Evolutionary conservation across 30 jellyfish, hydroid and myxozoan species (phyloP).

Genomic region (Turritopsis dohrnii): DNA sequence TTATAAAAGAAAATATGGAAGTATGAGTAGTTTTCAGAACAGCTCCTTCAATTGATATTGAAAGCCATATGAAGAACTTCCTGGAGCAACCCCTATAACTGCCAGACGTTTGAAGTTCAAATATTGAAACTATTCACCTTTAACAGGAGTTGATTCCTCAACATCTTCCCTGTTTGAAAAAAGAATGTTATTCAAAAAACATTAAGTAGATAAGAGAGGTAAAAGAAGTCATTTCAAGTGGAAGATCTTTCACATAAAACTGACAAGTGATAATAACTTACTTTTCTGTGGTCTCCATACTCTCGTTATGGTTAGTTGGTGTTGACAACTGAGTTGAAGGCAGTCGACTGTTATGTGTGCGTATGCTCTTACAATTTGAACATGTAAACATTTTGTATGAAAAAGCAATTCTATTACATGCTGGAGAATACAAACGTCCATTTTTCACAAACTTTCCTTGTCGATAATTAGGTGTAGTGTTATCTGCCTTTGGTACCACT

Average conservation of each 20-base stretch:
- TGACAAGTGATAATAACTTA: not conserved
- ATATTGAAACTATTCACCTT: not conserved
- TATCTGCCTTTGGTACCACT: not conserved
- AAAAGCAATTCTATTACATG: slow-evolving; percentile 24
- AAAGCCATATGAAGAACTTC: no score
- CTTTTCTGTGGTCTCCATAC: not conserved
- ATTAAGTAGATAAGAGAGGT: not conserved
- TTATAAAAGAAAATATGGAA: no score
- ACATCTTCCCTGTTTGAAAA: not conserved
- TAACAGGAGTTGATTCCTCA: not conserved
- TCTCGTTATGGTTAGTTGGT: not conserved
- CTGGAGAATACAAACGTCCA: slow-evolving; percentile 11
- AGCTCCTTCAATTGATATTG: no score
- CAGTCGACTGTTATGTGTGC: not conserved
- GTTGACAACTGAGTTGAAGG: not conserved
- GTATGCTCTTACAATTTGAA: slow-evolving; percentile 13
- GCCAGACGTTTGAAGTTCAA: not conserved
- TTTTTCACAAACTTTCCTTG: slow-evolving; percentile 12
- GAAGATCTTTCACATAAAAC: no score
- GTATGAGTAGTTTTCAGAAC: no score
- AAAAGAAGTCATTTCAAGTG: not conserved
- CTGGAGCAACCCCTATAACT: no score
- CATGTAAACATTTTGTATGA: slow-evolving; percentile 33
- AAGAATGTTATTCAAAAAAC: not conserved
- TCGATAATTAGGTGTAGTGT: slow-evolving; percentile 1